These are phyloP conservation scores for Netelia fuscicornis DNA, from an alignment of 2,888 invertebrate genomes.

Conservation along the genomic window DNA sequence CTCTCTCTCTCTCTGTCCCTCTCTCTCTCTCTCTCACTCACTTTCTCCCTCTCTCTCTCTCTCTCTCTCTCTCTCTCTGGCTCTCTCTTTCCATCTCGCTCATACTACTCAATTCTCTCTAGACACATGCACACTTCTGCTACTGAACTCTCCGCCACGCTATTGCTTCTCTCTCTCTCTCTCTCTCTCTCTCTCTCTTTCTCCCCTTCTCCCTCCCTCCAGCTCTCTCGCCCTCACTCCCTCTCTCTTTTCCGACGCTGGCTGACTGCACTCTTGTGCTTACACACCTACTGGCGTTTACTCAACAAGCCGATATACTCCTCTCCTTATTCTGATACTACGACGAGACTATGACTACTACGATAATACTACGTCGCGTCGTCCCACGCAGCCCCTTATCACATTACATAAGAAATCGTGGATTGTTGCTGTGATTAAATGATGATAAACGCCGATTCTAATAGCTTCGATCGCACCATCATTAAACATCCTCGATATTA, in stretches of 20 bases:
- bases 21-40: slow-evolving; percentile 26
- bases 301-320: slow-evolving; percentile 40
- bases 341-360: slow-evolving; percentile 39
- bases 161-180: slow-evolving; percentile 22
- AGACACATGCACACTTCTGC: slow-evolving; percentile 69
- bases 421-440: too few species aligned
- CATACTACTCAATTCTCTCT: slow-evolving; percentile 22
- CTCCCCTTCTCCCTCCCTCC: slow-evolving; percentile 65
- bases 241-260: slow-evolving; percentile 34
- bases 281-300: slow-evolving; percentile 42
- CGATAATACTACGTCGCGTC: slow-evolving; percentile 32
- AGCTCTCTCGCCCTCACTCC: background rate
- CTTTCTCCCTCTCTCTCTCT: slow-evolving; percentile 2
- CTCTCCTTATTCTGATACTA: slow-evolving; percentile 51
- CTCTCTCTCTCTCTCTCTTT: background rate
- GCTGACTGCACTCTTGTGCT: slow-evolving; percentile 51
- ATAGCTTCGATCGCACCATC: too few species aligned
- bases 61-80: too few species aligned
- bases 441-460: too few species aligned
- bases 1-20: slow-evolving; percentile 36
- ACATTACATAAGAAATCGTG: background rate
- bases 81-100: background rate
- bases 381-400: slow-evolving; percentile 4
- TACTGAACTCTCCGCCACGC: slow-evolving; percentile 64
- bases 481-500: too few species aligned